Conservation (phyloP, 2,888 invertebrate species). For the Eupithecia insigniata region DNA sequence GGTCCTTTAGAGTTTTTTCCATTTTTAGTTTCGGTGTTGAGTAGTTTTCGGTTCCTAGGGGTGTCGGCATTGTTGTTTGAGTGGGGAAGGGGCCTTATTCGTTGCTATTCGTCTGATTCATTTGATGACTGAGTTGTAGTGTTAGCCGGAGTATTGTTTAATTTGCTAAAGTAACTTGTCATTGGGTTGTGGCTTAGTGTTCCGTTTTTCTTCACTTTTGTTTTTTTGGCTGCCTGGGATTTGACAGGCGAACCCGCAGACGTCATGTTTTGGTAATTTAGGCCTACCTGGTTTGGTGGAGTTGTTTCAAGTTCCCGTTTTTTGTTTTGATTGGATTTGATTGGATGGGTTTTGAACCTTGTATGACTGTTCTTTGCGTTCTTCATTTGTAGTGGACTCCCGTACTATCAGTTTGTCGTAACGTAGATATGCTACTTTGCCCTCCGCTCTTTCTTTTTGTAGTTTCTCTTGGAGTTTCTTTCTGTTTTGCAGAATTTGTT, state of each 20-base stretch:
- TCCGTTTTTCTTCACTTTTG: neutral
- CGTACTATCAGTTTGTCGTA: neutral
- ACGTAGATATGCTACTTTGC: slow-evolving; percentile 5
- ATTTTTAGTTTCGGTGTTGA: neutral
- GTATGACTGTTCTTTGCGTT: neutral
- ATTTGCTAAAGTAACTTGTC: neutral
- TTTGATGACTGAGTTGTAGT: slow-evolving; percentile 3
- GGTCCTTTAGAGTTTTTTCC: neutral
- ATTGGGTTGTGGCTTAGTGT: neutral
- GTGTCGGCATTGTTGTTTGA: neutral
- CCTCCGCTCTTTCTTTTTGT: slow-evolving; percentile 7
- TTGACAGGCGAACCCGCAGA: neutral
- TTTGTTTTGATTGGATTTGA: too few relatives aligned
- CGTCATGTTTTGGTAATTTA: too few relatives aligned
- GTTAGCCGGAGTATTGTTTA: neutral
- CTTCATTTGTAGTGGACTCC: neutral
- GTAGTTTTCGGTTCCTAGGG: neutral
- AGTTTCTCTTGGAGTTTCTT: slow-evolving; percentile 10
- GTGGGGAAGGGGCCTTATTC: neutral
- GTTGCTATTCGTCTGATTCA: slow-evolving; percentile 2
- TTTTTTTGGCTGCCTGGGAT: neutral
- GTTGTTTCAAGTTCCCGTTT: slow-evolving; percentile 8
- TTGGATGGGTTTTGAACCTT: neutral
- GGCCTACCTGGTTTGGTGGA: neutral
- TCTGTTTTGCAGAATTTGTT: slow-evolving; percentile 2